Percentiles rank a stretch among this genome's conserved stretches.
Evolutionary conservation across 2,888 invertebrate species (phyloP).

Genomic region (Dryococelus australis): DNA sequence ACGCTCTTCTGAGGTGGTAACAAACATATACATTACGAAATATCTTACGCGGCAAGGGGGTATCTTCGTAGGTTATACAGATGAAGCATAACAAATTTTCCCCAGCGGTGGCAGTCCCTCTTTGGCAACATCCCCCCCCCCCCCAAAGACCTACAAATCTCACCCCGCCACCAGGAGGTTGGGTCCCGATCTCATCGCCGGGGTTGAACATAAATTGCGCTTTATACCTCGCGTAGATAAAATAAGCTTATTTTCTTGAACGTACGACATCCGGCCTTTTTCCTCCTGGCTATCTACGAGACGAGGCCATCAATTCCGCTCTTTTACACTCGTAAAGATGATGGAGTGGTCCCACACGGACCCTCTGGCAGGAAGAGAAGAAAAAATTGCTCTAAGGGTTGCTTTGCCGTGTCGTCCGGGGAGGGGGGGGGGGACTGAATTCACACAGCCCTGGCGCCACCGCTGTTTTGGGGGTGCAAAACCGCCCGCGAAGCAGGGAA

Average conservation of each 20-base stretch:
- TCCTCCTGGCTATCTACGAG: conserved; percentile 49
- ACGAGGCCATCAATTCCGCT: conserved; percentile 53
- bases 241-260: conserved; percentile 60
- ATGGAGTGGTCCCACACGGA: conserved; percentile 44
- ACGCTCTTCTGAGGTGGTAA: no score
- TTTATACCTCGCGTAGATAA: conserved; percentile 59
- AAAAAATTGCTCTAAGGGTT: background rate
- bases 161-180: background rate
- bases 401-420: no score
- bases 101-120: no score
- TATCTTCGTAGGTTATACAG: background rate
- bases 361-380: background rate
- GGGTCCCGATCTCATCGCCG: conserved; percentile 53
- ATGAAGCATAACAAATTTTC: background rate
- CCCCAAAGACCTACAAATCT: background rate
- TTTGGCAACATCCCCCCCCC: no score
- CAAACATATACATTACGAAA: no score
- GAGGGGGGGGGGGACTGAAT: background rate
- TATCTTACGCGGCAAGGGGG: no score
- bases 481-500: no score
- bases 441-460: background rate
- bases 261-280: conserved; percentile 55
- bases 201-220: conserved; percentile 58
- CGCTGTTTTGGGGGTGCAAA: background rate
- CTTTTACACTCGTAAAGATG: conserved; percentile 47